phyloP scores from a whole-genome alignment of 2,888 invertebrate genomes.

The Synergus itoensis region DNA sequence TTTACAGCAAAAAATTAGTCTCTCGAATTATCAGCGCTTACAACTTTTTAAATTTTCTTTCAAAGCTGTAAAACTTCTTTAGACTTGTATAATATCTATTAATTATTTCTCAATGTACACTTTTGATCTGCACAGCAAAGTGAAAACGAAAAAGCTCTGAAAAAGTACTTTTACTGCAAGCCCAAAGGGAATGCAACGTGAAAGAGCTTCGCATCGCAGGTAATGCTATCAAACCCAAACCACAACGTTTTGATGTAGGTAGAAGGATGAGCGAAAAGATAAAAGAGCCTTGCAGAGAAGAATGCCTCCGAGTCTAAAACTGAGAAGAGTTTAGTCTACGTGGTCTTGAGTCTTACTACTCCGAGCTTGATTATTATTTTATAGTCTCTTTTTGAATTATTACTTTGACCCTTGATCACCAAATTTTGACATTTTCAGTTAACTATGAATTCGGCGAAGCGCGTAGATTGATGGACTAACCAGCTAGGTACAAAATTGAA shows the following conservation, averaged over 20 bases:
- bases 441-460: not conserved
- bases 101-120: not conserved
- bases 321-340: not conserved
- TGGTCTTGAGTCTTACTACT: not conserved
- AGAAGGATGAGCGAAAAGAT: conserved; percentile 41
- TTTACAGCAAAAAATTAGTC: no score
- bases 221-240: conserved; percentile 5
- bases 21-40: no score
- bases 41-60: no score
- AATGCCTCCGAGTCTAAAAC: conserved; percentile 41
- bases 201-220: not conserved
- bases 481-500: not conserved
- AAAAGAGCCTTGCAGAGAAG: conserved; percentile 45
- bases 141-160: not conserved
- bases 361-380: not conserved
- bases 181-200: not conserved
- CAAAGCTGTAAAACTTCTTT: no score
- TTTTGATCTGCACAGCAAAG: not conserved
- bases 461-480: not conserved
- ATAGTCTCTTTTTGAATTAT: not conserved
- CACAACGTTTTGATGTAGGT: not conserved
- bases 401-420: not conserved
- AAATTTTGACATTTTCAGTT: not conserved
- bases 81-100: not conserved
- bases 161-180: not conserved